Conservation (phyloP, 2,797 vertebrate genomes). For the Scarus forsteni region DNA sequence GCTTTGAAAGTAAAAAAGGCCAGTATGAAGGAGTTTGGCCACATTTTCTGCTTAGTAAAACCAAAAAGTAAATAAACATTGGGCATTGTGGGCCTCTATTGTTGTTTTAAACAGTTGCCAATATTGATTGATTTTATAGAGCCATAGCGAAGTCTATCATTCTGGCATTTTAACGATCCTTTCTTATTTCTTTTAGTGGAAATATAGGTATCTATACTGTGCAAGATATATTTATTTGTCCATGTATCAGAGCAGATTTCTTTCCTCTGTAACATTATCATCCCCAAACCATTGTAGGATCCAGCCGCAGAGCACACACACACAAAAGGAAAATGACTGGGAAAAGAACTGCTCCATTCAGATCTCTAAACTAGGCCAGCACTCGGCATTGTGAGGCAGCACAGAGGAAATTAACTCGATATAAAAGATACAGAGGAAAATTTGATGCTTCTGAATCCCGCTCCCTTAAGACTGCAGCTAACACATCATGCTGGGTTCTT, state of each 20-base stretch:
- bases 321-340: constrained; percentile 50
- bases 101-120: no score
- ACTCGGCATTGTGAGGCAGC: constrained; percentile 31
- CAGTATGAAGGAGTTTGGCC: no score
- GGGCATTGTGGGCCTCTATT: no score
- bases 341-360: constrained; percentile 32
- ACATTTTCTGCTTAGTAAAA: no score
- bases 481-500: background rate
- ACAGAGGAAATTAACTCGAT: constrained; percentile 58
- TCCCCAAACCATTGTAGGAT: constrained; percentile 37
- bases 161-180: no score
- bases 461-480: constrained; percentile 8
- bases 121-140: no score
- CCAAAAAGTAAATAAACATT: no score
- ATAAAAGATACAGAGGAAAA: constrained; percentile 1
- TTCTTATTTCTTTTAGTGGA: no score
- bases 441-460: constrained; percentile 12
- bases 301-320: constrained; percentile 58
- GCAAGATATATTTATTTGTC: no score
- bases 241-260: constrained; percentile 15
- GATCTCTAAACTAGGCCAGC: constrained; percentile 49
- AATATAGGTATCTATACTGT: no score
- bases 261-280: constrained; percentile 62
- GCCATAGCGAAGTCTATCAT: no score
- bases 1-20: no score